phyloP scores from a whole-genome alignment of 2,888 invertebrate genomes.

The Drosophila tripunctata region DNA sequence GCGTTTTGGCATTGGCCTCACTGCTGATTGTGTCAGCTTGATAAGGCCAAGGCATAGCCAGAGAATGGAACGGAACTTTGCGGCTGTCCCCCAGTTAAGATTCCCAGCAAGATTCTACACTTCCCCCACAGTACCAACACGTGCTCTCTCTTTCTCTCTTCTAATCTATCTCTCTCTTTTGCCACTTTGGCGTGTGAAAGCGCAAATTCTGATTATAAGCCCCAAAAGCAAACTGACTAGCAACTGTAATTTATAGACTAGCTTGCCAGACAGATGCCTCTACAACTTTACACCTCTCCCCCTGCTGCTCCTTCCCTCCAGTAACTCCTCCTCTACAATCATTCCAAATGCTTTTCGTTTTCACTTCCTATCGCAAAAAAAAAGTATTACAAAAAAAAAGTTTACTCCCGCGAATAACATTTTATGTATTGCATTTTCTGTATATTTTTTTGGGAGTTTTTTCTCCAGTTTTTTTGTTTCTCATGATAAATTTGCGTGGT shows the following conservation, averaged over 20 bases:
- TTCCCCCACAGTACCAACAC: background rate
- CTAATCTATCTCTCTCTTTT: background rate
- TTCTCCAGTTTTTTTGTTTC: constrained; percentile 44
- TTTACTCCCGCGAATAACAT: constrained; percentile 31
- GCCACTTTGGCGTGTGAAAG: constrained; percentile 70
- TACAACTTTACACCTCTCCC: constrained; percentile 5
- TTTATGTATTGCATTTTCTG: constrained; percentile 29
- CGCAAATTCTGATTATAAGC: constrained; percentile 75
- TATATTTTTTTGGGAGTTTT: constrained; percentile 15
- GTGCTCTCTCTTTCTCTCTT: background rate
- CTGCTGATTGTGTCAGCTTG: constrained; percentile 69
- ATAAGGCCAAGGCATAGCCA: constrained; percentile 45
- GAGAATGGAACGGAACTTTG: constrained; percentile 54
- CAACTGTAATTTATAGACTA: constrained; percentile 72
- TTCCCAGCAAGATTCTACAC: constrained; percentile 41
- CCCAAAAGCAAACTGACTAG: constrained; percentile 58
- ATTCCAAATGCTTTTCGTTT: constrained; percentile 62
- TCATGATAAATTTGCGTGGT: constrained; percentile 75
- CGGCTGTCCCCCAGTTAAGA: constrained; percentile 16
- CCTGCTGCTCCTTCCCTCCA: background rate
- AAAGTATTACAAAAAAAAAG: constrained; percentile 10
- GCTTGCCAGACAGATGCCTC: constrained; percentile 43
- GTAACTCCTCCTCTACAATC: background rate
- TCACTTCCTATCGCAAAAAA: constrained; percentile 60
- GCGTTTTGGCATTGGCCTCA: constrained; percentile 40